These are phyloP conservation scores for Brachionus paranguensis DNA, from an alignment of 1,140 invertebrate species.

Conservation along the genomic window DNA sequence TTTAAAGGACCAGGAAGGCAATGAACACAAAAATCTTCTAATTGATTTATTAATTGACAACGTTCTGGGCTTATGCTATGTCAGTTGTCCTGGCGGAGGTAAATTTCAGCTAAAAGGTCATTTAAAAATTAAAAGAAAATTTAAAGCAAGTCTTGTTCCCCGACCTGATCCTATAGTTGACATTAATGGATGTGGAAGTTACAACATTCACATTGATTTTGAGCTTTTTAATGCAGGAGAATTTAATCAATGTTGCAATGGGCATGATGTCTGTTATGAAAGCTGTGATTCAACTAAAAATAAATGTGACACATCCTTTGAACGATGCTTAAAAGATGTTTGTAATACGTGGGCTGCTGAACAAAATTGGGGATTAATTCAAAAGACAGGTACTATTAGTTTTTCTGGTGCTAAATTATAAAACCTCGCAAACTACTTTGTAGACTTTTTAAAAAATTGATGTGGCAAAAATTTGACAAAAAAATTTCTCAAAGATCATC, in stretches of 20 bases:
- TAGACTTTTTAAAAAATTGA: no score
- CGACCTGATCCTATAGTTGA: neutral
- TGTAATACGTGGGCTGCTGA: neutral
- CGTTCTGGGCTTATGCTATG: neutral
- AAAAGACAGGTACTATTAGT: neutral
- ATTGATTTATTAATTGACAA: neutral
- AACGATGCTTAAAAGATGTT: neutral
- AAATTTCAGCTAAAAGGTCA: neutral
- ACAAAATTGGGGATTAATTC: neutral
- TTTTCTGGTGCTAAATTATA: no score
- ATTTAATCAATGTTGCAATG: conserved; percentile 2
- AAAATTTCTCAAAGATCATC: no score
- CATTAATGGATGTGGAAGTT: neutral
- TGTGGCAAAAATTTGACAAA: no score
- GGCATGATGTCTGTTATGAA: neutral
- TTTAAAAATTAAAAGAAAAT: neutral
- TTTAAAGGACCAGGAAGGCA: neutral
- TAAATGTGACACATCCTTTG: neutral
- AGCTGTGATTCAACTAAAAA: neutral
- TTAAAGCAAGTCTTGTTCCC: neutral
- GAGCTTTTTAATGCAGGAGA: neutral
- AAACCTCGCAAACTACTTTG: no score
- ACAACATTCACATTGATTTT: conserved; percentile 15
- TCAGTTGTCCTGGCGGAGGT: conserved; percentile 14
- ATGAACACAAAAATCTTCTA: neutral